Evolutionary conservation across 2,888 invertebrate species (phyloP).

Genomic region (Ceratothoa steindachneri): DNA sequence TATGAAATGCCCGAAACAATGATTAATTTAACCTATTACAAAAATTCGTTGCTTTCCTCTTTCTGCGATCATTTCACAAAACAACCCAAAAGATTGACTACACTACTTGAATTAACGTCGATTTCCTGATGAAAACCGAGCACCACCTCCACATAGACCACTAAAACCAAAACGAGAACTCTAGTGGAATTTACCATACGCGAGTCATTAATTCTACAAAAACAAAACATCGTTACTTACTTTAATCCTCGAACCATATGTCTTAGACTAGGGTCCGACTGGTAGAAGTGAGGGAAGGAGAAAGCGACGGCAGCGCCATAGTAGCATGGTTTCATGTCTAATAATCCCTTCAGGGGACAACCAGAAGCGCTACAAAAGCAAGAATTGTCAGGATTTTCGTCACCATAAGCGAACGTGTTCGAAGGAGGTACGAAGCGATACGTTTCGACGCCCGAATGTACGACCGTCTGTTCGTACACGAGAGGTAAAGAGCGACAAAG

Average conservation of each 20-base stretch:
- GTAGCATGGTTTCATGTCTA: slow-evolving; percentile 83
- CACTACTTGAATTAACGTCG: too few relatives aligned
- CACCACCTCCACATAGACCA: too few relatives aligned
- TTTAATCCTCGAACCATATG: slow-evolving; percentile 43
- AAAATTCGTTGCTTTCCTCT: too few relatives aligned
- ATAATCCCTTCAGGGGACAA: slow-evolving; percentile 65
- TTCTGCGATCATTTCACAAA: too few relatives aligned
- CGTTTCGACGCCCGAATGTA: slow-evolving; percentile 60
- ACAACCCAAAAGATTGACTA: too few relatives aligned
- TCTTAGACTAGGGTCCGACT: slow-evolving; percentile 37
- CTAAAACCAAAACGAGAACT: too few relatives aligned
- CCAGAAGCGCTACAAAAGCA: slow-evolving; percentile 77
- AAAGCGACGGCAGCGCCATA: slow-evolving; percentile 61
- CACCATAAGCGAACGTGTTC: slow-evolving; percentile 74
- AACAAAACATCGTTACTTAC: too few relatives aligned
- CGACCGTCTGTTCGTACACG: slow-evolving; percentile 63
- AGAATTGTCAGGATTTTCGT: slow-evolving; percentile 68
- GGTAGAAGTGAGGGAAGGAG: slow-evolving; percentile 46
- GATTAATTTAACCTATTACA: too few relatives aligned
- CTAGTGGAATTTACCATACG: too few relatives aligned
- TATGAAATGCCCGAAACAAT: too few relatives aligned
- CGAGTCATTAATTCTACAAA: too few relatives aligned
- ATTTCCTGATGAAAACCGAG: too few relatives aligned
- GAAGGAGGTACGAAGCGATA: slow-evolving; percentile 67
- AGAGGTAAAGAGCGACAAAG: slow-evolving; percentile 77